Percentiles rank a stretch among this genome's conserved stretches.
Evolutionary conservation across 2,797 vertebrate genomes (phyloP).

Genomic region (Brachyrhaphis roseni): DNA sequence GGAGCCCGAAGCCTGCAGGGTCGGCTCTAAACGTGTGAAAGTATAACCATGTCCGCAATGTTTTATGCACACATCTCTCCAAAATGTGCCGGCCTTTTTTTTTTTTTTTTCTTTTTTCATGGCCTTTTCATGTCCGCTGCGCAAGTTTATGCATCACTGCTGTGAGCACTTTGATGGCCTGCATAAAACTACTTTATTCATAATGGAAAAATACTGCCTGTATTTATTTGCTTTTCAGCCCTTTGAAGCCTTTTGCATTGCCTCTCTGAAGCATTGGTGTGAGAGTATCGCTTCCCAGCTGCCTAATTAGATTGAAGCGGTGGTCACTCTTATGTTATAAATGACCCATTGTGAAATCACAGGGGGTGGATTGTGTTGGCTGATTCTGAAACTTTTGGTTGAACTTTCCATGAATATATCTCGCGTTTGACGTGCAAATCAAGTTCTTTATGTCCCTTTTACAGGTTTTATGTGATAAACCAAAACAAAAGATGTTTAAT

Average conservation of each 20-base stretch:
- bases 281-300: conserved; percentile 1
- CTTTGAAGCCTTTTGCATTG: conserved; percentile 1
- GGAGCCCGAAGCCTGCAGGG: background rate
- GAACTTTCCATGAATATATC: background rate
- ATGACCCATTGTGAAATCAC: background rate
- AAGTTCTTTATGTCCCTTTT: background rate
- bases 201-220: conserved; percentile 29
- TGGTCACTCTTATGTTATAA: background rate
- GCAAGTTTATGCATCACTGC: conserved; percentile 27
- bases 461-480: background rate
- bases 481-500: background rate
- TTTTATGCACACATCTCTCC: conserved; percentile 38
- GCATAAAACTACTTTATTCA: conserved; percentile 30
- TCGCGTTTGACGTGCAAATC: background rate
- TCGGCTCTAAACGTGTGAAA: conserved; percentile 28
- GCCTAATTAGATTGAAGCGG: background rate
- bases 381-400: background rate
- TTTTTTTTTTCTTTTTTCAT: conserved; percentile 34
- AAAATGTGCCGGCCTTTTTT: conserved; percentile 25
- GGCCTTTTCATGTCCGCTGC: conserved; percentile 31
- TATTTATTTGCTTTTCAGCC: background rate
- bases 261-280: background rate
- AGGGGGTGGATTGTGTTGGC: background rate
- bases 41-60: conserved; percentile 35
- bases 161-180: background rate